Evolutionary conservation across 2,113 vertebrate genomes (phyloP), one percentile per base, ranked within the genome.

Genomic region (Rostratula benghalensis): DNA sequence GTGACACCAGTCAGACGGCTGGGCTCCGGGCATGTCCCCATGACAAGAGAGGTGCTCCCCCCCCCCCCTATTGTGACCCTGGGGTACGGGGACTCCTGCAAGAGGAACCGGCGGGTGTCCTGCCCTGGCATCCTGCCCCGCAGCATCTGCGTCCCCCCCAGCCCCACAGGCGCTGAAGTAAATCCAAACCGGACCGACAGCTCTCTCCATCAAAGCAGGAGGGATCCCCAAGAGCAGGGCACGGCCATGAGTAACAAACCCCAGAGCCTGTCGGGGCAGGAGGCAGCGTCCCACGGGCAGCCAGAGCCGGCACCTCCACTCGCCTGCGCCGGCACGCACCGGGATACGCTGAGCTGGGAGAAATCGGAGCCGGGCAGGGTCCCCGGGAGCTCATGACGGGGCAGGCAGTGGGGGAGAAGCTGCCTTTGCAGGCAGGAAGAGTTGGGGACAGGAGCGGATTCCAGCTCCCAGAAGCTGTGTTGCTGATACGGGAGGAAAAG

Each of bases 171-270:
- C 14, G 0, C 23, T 3, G 2, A 45, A 39, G n/a, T 6, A 3
- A 95, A 87, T 50, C 81, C 90, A 89, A 93, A 93, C 90, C 46
- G 18, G 96, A 93, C 87, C 2, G 22, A 85, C 96, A 45, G 92
- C 96, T 94, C 87, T 30, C 54, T 9, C 76, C 73, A 65, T 63
- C 73, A 35, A 70, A 89, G 81, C 69, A 54, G 77, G 35, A 86
- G 54, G 0, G 1, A 86, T 92, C 69, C 13, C 59, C 3, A 6
- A 63, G 71, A 12, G 2, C 51, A 37, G 69, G 78, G 94, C 90
- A 91, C 0, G 15, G 84, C 82, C 20, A 3, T 92, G 92, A 95
- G 94, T 93, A 95, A 90, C 70, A 69, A 85, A 88, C 70, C 82
- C 78, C 83, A 80, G 45, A 83, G 92, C 95, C 82, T 85, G 96